A percentile compares a stretch with the other conserved stretches of the same genome.
Evolutionary conservation across 1,140 invertebrate genomes (phyloP).

Genomic region (Solenopsis fugax): DNA sequence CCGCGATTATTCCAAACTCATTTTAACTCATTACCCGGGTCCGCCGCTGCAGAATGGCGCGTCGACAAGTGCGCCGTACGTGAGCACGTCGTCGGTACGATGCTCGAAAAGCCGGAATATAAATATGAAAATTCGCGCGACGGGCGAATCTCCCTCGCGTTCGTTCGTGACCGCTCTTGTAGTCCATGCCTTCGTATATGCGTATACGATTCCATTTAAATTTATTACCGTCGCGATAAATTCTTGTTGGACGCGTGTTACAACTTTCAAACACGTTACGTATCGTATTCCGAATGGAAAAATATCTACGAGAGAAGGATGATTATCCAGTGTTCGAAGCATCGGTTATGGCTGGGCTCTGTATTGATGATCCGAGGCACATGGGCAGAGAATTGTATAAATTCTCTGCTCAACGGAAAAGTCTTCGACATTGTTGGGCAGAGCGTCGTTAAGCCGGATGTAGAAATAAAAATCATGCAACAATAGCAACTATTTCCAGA

Average conservation of each 20-base stretch:
- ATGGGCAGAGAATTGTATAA: no score
- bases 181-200: slow-evolving; percentile 11
- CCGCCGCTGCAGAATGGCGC: slow-evolving; percentile 72
- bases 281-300: not conserved
- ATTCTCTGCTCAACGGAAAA: no score
- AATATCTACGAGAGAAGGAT: not conserved
- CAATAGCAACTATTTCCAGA: no score
- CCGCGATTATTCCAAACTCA: slow-evolving; percentile 82
- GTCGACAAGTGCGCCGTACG: slow-evolving; percentile 69
- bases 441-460: no score
- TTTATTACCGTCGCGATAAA: slow-evolving; percentile 50
- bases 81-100: not conserved
- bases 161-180: slow-evolving; percentile 58
- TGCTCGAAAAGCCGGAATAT: slow-evolving; percentile 55
- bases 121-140: slow-evolving; percentile 64
- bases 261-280: slow-evolving; percentile 1
- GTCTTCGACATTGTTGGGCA: no score
- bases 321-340: no score
- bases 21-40: slow-evolving; percentile 81
- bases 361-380: no score
- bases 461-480: no score
- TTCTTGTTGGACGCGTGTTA: slow-evolving; percentile 19
- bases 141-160: slow-evolving; percentile 18
- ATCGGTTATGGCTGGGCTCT: no score
- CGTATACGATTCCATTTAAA: slow-evolving; percentile 53